phyloP scores from a whole-genome alignment of 2,888 invertebrate species.

The Anagyrus pseudococci region DNA sequence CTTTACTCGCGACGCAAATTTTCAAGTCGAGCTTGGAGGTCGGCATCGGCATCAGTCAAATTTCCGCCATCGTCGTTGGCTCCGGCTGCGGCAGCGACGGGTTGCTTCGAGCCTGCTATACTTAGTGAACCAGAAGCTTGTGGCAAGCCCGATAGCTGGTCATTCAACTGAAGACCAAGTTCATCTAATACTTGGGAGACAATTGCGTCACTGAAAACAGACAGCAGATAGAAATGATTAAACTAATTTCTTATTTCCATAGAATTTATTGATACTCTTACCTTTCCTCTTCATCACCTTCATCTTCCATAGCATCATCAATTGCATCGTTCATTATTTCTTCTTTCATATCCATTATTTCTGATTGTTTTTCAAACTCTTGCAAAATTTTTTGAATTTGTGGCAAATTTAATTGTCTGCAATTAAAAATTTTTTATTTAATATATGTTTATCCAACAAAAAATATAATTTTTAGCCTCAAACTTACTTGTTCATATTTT shows the following conservation, averaged over 20 bases:
- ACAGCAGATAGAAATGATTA: too few relatives aligned
- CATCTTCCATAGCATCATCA: conserved; percentile 99
- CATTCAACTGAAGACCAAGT: conserved; percentile 92
- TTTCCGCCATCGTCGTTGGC: conserved; percentile 63
- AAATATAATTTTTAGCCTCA: conserved; percentile 1
- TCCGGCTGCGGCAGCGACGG: conserved; percentile 65
- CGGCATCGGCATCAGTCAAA: conserved; percentile 90
- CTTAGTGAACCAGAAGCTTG: conserved; percentile 69
- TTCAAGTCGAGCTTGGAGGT: conserved; percentile 94
- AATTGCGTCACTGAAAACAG: conserved; percentile 79
- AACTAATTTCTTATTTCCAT: neutral
- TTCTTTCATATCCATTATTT: conserved; percentile 99
- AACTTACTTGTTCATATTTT: conserved; percentile 88
- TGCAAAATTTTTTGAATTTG: conserved; percentile 97
- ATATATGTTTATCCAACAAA: conserved; percentile 7
- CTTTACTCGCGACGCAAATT: conserved; percentile 86
- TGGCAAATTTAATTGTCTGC: conserved; percentile 90
- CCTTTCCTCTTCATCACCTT: conserved; percentile 98
- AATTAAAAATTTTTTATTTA: conserved; percentile 23
- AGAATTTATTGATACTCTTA: conserved; percentile 49
- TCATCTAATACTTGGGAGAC: conserved; percentile 97
- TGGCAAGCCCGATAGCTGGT: conserved; percentile 90
- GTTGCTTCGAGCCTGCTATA: conserved; percentile 68
- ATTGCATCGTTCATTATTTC: conserved; percentile 99
- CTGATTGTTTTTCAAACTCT: conserved; percentile 99